These are phyloP conservation scores for Pardalotus punctatus DNA, from an alignment of 2,113 vertebrate species.

Conservation along the genomic window DNA sequence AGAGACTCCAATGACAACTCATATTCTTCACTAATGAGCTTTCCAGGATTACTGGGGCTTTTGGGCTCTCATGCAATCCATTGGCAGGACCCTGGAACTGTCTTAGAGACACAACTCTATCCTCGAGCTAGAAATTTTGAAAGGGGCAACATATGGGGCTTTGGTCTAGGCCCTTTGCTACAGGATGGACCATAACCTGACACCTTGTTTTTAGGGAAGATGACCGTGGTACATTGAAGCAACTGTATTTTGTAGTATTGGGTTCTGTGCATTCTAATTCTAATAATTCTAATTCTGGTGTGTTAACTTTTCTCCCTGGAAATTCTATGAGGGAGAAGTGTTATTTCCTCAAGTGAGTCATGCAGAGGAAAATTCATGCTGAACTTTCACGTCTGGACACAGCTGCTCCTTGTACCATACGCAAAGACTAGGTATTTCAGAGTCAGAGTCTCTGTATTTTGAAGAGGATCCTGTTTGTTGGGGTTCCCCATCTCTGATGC, in stretches of 20 bases:
- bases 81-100: background rate
- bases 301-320: background rate
- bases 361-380: background rate
- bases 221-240: background rate
- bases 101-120: background rate
- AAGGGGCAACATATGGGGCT: background rate
- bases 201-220: background rate
- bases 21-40: background rate
- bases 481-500: background rate
- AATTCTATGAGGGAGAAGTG: background rate
- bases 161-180: background rate
- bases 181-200: background rate
- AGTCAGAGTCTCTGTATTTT: background rate
- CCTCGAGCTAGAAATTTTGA: background rate
- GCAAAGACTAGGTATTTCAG: background rate
- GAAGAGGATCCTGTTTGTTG: background rate
- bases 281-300: no score
- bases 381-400: background rate
- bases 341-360: background rate
- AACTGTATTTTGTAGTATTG: background rate
- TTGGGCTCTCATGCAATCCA: background rate
- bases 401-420: background rate
- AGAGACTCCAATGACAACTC: background rate
- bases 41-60: background rate
- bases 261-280: background rate